A percentile compares a stretch with the other conserved stretches of the same genome.
Evolutionary conservation across 2,797 vertebrate genomes (phyloP).

Genomic region (Choloepus didactylus): DNA sequence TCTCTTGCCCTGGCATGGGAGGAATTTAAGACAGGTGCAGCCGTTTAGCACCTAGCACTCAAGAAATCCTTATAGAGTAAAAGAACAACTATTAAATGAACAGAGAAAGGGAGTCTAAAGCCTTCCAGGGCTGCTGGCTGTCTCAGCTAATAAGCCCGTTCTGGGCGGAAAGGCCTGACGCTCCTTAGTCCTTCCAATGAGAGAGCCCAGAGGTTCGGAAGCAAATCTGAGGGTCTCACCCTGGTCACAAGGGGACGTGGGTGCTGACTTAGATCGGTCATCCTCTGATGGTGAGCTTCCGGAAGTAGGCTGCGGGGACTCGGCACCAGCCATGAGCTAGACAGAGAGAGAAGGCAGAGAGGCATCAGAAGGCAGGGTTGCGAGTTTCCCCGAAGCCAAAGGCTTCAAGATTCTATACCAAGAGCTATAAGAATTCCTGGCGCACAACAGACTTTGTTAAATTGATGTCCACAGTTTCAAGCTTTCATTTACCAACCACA

Average conservation of each 20-base stretch:
- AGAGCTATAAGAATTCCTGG: not conserved
- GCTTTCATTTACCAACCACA: not conserved
- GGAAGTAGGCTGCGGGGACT: constrained; percentile 91
- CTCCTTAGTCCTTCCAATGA: not conserved
- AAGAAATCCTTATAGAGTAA: not conserved
- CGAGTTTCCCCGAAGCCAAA: not conserved
- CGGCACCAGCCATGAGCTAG: constrained; percentile 93
- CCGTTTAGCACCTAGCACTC: not conserved
- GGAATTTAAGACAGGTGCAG: not conserved
- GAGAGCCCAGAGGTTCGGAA: not conserved
- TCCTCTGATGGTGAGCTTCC: constrained; percentile 92
- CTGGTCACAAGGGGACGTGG: constrained; percentile 97
- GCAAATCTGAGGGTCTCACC: constrained; percentile 86
- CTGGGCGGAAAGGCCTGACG: not conserved
- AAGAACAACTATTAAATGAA: not conserved
- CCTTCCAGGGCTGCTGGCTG: not conserved
- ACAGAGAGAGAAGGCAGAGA: not conserved
- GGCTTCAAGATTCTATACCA: accelerated
- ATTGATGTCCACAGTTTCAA: not conserved
- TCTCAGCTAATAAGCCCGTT: not conserved
- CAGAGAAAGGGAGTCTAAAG: not conserved
- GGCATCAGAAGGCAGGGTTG: not conserved
- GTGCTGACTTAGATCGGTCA: constrained; percentile 95
- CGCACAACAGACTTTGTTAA: accelerated
- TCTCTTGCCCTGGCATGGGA: not conserved